These are phyloP conservation scores for Phylloscopus trochiloides DNA, from an alignment of 2,113 vertebrate genomes.

Conservation along the genomic window DNA sequence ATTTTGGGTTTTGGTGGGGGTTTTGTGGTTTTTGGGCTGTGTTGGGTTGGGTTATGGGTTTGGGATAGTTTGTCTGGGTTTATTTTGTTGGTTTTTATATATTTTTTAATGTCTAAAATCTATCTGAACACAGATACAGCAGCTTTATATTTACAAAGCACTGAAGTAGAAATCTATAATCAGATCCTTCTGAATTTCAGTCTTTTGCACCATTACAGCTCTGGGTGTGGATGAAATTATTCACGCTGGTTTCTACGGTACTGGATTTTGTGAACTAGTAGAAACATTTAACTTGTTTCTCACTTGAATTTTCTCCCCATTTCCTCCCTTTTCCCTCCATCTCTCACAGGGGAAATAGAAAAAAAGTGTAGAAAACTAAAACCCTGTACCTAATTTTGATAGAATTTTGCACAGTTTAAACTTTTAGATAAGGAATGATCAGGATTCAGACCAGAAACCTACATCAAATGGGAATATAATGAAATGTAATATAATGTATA, in stretches of 20 bases:
- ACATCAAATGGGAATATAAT: not conserved
- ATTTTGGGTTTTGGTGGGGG: not conserved
- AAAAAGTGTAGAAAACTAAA: not conserved
- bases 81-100: too few species aligned
- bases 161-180: not conserved
- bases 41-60: accelerated
- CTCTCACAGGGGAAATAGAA: not conserved
- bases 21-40: not conserved
- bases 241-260: not conserved
- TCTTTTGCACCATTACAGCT: not conserved
- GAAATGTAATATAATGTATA: not conserved
- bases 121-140: not conserved
- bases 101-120: not conserved
- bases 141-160: not conserved
- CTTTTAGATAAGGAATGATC: not conserved
- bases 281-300: not conserved
- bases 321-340: not conserved
- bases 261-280: not conserved
- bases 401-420: not conserved
- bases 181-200: not conserved
- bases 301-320: not conserved
- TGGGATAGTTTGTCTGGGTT: not conserved
- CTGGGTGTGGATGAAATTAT: not conserved
- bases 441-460: not conserved
- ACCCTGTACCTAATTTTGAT: not conserved